Base-by-base conservation (phyloP, 2,797 vertebrate species). In the Taeniopygia guttata region DNA sequence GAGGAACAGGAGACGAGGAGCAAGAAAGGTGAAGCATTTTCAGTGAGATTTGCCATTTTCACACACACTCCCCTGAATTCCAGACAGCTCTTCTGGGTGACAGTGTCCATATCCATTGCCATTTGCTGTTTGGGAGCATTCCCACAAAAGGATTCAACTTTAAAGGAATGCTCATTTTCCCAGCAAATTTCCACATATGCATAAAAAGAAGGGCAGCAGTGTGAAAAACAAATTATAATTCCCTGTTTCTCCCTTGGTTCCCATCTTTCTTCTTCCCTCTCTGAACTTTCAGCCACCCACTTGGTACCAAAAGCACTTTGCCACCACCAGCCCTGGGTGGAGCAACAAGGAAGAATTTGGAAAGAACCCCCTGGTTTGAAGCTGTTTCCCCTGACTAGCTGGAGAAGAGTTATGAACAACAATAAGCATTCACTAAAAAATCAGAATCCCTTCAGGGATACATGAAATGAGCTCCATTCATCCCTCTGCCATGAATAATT, bases 381-480 rank as follows among this genome's bases (percentile, higher is more conserved):
- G n/a, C 34, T 70, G 40, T 85, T 95, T 89, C 30, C 51, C 75
- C 64, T 87, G 80, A 89, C 7, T 34, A 29, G 10, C 45, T 7
- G 7, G n/a, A 56, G n/a, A 72, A 66, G 21, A 92, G 43, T 43
- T 72, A 27, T 59, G 62, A 92, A 69, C 59, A 91, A 87, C 68
- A 92, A 89, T 27, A 81, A 90, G 29, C 38, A 38, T 49, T 91
- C 84, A 64, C 58, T 9, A 34, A 92, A 89, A 91, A 90, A 87
- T 84, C 79, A 92, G 82, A 89, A 89, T 92, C 56, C 6, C 0
- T 93, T 87, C 89, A 70, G 52, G 72, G 75, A 90, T 22, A 55
- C 49, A 76, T 56, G 48, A 84, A 78, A 87, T 63, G 32, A 69
- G n/a, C 40, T 75, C 40, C 21, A 3, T 84, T 85, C 32, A 79